Evolutionary conservation across 1,140 invertebrate species (phyloP), one percentile per base, ranked within the genome.

Genomic region (Zophobas morio): DNA sequence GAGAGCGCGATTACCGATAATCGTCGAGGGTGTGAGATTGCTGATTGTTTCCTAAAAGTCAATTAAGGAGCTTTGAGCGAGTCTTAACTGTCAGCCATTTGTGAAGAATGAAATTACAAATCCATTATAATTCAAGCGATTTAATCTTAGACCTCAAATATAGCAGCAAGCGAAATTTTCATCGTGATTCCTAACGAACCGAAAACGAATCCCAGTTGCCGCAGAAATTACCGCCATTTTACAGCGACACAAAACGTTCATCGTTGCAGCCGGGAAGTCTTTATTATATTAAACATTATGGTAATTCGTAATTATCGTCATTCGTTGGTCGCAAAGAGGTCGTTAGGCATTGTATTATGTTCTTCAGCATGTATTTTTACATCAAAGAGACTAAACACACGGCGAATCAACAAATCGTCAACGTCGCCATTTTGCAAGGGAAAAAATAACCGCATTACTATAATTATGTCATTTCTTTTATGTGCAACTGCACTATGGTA

Each of bases 181-280:
- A 83, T 83, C 81, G 79, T 74, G 74, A 75, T 72, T 78, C 78
- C 79, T 83, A 83, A 83, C 82, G 82, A 83, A 82, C 80, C 81
- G 80, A 80, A 79, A 82, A 82, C 79, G 80, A 78, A 66, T 76
- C 63, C 78, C 75, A 78, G 78, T 53, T 76, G 57, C 47, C 47
- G 63, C 39, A 71, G 76, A 78, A 80, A 84, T 84, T 84, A 82
- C 82, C 79, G 82, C 81, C 82, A 84, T 84, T 84, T 84, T 84
- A 80, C 72, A 54, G 53, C 78, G 20, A 49, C 74, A 82, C 79
- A 82, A 80, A 80, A 76, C 77, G 51, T 66, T 75, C 63, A 66
- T 40, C 75, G 71, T 70, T 46, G 70, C 75, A 60, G 72, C 76
- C 73, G 63, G 54, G 78, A 80, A 74, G 66, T 77, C 79, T 76